Evolutionary conservation across 2,113 vertebrate genomes (phyloP), one percentile per base, ranked within the genome.

Genomic region (Athene cunicularia): DNA sequence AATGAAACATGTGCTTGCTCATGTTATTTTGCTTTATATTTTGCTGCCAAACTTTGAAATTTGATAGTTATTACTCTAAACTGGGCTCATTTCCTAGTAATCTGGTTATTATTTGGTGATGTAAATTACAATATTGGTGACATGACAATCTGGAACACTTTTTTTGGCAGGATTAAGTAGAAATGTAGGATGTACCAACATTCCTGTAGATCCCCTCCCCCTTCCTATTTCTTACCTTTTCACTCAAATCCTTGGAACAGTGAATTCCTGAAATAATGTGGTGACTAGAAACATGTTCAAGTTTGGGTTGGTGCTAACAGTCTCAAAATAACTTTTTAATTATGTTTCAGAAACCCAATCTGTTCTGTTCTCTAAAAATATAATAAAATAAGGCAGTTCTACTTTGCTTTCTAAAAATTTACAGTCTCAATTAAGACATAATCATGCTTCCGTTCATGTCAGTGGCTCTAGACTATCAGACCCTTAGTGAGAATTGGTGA

Each of bases 41-140:
- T 95, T 85, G 41, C 82, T 94, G 90, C 53, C 70, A 88, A 30
- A 80, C 35, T 60, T 91, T 88, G 86, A 80, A 94, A 89, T 94
- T 92, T 80, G 50, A 24, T 86, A 72, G 30, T 79, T 95, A 66
- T 56, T 97, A 45, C 66, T 73, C 32, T 59, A 92, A 93, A 93
- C 45, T 70, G 30, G 80, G 32, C 6, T 8, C 8, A 16, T 58
- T 94, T 88, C 73, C 32, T 93, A 30, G 43, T 88, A 76, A 73
- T 95, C 32, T 92, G 53, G 47, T 73, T 68, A 17, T 91, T 93
- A 59, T 76, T 93, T 88, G 53, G n/a, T 86, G 64, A 76, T 70
- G 30, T 79, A 72, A 80, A 80, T 96, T 75, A 56, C 45, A 72
- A 1, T 92, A 32, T 77, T 95, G 63, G 63, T 94, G 39, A 70